Base-by-base conservation (phyloP, 2,888 invertebrate genomes). In the Pecten maximus region DNA sequence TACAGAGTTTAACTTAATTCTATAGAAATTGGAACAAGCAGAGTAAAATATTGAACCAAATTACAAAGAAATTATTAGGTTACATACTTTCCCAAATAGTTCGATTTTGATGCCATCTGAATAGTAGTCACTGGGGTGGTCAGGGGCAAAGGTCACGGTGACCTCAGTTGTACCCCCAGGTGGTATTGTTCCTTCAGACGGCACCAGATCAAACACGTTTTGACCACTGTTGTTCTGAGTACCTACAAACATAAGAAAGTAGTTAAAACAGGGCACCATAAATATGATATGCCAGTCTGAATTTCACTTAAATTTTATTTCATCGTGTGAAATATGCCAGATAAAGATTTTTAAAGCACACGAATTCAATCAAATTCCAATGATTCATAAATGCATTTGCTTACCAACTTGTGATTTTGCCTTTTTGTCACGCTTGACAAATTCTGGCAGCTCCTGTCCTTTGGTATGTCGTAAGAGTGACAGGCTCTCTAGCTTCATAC, bases 181-280 rank as follows among this genome's bases (percentile, higher is more conserved):
- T 44, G 94, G 93, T 88, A 97, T 96, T 6, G 91, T 94, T 23
- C 97, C 97, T 89, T 95, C 95, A 1, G 95, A 92, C 39, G 97
- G 97, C 0, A 96, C 96, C 86, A 96, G 94, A 91, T 97, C 97
- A 95, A 97, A 97, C 60, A 96, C 96, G 92, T 95, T 95, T 90
- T 95, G 96, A 4, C 97, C 97, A 93, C 94, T 96, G 91, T 95
- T 93, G 92, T 97, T 97, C 91, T 97, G 96, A n/a, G 95, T 94
- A 86, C 96, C 96, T 96, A 93, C 16, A 91, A 93, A 87, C 39
- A 16, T 40, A 88, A 88, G 54, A 40, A 54, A 87, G n/a, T 4
- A 54, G 23, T 19, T 54, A 19, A 54, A 16, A 16, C 23, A 54
- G 0, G 0, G 0, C 74, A 74, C n/a, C 28, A 74, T 54, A 44